Base-by-base conservation (phyloP, 2,888 invertebrate species). In the Standfussiana lucernea region DNA sequence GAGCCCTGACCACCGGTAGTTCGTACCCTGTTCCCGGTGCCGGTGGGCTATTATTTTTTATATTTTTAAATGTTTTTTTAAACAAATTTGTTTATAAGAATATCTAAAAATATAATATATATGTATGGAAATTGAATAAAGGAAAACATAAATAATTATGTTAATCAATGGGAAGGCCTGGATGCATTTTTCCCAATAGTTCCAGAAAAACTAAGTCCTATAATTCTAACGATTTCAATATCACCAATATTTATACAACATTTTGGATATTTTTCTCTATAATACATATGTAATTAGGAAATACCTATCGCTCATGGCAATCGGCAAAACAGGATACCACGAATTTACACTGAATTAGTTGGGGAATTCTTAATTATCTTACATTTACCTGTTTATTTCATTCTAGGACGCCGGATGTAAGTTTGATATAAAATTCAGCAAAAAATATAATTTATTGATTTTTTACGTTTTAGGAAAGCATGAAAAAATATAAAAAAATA, bases 361-460 rank as follows among this genome's bases (percentile, higher is more conserved):
- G 18, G 32, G 64, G 45, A 72, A 56, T 24, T 64, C 32, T 64
- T 53, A 62, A 32, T 68, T 69, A 45, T 72, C 37, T 47, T 40
- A 71, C 13, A 78, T 77, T 71, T 79, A 53, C 72, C 62, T 53
- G 62, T 80, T 77, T 77, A 45, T 64, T 53, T 45, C 13, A 72
- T 10, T n/a, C 18, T 24, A 4, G 1, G 32, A 24, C n/a, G 21
- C 32, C 47, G 61, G 50, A 53, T 77, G n/a, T 80, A 32, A 7
- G 15, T n/a, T 35, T 50, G 50, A 32, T 37, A 72, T 21, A 42
- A 2, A 75, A 40, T 24, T 59, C 15, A 4, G 1, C 0, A 35
- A 45, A n/a, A 21, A 62, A 6, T 37, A 62, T 0, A 7, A 37
- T 35, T n/a, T n/a, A n/a, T n/a, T n/a, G n/a, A n/a, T n/a, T n/a